These are phyloP conservation scores for Etia nguti DNA, from an alignment of 2,113 vertebrate species.

Conservation along the genomic window DNA sequence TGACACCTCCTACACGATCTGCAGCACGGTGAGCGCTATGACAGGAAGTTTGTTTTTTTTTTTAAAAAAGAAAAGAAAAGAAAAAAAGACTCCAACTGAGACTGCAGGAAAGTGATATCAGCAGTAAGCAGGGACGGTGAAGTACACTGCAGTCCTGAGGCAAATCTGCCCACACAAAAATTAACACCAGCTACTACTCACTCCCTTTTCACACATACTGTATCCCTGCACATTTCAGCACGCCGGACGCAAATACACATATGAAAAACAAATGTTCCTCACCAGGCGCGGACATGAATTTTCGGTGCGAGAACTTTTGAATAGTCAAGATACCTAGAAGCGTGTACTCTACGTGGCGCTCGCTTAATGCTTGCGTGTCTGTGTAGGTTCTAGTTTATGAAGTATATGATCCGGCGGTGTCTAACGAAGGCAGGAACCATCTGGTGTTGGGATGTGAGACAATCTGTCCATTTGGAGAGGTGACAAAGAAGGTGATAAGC, in stretches of 20 bases:
- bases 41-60: neutral
- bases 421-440: slow-evolving; percentile 68
- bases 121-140: slow-evolving; percentile 3
- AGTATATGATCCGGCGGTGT: slow-evolving; percentile 48
- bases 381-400: neutral
- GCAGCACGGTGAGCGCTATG: neutral
- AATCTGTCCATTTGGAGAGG: slow-evolving; percentile 73
- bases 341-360: neutral
- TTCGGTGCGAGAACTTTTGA: neutral
- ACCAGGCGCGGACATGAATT: neutral
- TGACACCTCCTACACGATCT: slow-evolving; percentile 28
- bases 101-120: neutral
- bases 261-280: neutral
- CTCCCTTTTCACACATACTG: neutral
- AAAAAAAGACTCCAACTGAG: slow-evolving; percentile 21
- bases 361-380: neutral
- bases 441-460: slow-evolving; percentile 65
- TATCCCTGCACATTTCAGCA: neutral
- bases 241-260: neutral
- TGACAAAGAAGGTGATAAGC: slow-evolving; percentile 68
- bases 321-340: neutral
- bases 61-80: neutral
- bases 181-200: slow-evolving; percentile 20
- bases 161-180: slow-evolving; percentile 47
- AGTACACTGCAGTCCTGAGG: slow-evolving; percentile 57